Evolutionary conservation across 1,140 invertebrate species (phyloP).

Genomic region (Colletes gigas): DNA sequence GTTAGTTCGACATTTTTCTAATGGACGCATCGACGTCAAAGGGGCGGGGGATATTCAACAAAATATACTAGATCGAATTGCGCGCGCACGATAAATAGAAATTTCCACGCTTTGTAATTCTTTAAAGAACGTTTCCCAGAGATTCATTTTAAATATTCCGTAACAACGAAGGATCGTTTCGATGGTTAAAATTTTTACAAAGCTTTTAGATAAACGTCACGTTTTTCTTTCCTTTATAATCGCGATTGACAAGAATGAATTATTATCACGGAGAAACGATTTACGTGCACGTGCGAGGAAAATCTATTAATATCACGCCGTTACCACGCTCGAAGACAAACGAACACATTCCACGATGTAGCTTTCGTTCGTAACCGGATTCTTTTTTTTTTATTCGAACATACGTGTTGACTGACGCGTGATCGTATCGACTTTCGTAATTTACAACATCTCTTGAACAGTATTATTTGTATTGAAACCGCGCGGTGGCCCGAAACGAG

Average conservation of each 20-base stretch:
- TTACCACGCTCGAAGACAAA: constrained; percentile 37
- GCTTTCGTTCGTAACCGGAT: constrained; percentile 7
- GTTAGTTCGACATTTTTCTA: constrained; percentile 50
- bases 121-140: neutral
- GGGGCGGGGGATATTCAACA: too few relatives aligned
- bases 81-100: neutral
- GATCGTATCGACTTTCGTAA: constrained; percentile 23
- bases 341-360: constrained; percentile 48
- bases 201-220: too few relatives aligned
- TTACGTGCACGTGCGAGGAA: constrained; percentile 10
- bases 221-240: neutral
- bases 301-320: constrained; percentile 18
- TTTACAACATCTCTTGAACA: constrained; percentile 8
- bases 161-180: too few relatives aligned
- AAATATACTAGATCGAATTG: constrained; percentile 7
- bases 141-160: neutral
- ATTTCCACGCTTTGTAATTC: neutral
- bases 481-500: neutral
- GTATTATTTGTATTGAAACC: constrained; percentile 29
- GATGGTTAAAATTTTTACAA: too few relatives aligned
- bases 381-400: neutral
- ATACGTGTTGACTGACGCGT: constrained; percentile 8
- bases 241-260: neutral
- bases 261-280: neutral
- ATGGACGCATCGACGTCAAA: constrained; percentile 9